Conservation (phyloP, 2,113 vertebrate species). For the Odocoileus virginianus region DNA sequence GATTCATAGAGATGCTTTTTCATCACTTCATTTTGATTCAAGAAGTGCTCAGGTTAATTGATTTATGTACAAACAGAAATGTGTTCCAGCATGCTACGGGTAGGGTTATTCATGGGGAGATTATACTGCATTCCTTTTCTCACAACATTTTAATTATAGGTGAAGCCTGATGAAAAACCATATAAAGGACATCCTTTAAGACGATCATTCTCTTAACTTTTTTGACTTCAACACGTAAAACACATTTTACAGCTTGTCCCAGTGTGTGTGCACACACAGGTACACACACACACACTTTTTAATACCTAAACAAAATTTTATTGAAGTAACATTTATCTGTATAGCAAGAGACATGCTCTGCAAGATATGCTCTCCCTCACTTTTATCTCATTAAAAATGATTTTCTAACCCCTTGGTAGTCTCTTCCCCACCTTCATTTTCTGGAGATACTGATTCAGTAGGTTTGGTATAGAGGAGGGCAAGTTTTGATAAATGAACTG, state of each 20-base stretch:
- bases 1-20: neutral
- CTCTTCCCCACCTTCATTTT: neutral
- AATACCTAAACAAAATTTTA: neutral
- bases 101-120: neutral
- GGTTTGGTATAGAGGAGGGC: neutral
- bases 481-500: neutral
- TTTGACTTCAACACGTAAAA: neutral
- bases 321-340: neutral
- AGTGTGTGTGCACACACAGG: too few species aligned
- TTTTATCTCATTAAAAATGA: neutral
- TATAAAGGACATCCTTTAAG: neutral
- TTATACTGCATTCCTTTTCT: neutral
- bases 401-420: neutral
- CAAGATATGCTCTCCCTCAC: neutral
- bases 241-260: neutral
- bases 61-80: slow-evolving; percentile 4
- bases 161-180: slow-evolving; percentile 29
- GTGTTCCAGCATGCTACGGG: neutral
- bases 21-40: slow-evolving; percentile 10
- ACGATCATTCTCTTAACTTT: neutral
- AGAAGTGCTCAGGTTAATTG: slow-evolving; percentile 16
- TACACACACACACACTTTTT: neutral
- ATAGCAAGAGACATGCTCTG: neutral
- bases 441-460: neutral
- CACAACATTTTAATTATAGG: slow-evolving; percentile 1